These are phyloP conservation scores for Bombus difficillimus DNA, from an alignment of 1,140 invertebrate genomes.

Conservation along the genomic window DNA sequence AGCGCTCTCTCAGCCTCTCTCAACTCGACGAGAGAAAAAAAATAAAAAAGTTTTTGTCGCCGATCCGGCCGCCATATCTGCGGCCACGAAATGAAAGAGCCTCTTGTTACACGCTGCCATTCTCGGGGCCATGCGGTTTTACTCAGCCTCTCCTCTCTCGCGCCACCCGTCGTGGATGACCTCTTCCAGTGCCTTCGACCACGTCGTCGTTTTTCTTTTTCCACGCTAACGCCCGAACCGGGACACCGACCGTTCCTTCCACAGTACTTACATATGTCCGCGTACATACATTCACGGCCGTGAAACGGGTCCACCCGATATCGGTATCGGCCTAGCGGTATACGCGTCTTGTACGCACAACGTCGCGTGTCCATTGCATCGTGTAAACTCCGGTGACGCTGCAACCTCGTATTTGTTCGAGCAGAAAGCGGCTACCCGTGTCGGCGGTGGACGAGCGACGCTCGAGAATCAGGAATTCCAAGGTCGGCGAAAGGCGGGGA, in stretches of 20 bases:
- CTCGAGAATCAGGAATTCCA: constrained; percentile 49
- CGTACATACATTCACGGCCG: constrained; percentile 4
- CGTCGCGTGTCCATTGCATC: constrained; percentile 6
- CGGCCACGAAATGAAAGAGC: constrained; percentile 73
- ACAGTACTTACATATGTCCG: not conserved
- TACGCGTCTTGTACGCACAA: not conserved
- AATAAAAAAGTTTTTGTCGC: constrained; percentile 53
- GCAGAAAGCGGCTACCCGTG: not conserved
- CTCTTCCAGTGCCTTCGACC: not conserved
- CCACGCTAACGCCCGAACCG: not conserved
- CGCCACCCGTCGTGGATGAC: not conserved
- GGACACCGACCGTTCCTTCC: not conserved
- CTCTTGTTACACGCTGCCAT: constrained; percentile 71
- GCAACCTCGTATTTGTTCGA: constrained; percentile 35
- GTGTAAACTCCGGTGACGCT: not conserved
- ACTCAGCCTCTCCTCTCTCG: constrained; percentile 1
- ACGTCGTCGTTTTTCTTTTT: not conserved
- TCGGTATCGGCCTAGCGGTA: constrained; percentile 47
- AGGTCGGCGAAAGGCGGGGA: constrained; percentile 46
- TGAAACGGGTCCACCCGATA: constrained; percentile 31
- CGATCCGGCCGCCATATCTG: constrained; percentile 22
- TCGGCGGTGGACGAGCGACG: not conserved
- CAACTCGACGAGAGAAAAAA: constrained; percentile 25
- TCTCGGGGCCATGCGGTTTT: constrained; percentile 46
- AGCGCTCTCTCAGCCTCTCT: constrained; percentile 18